These are phyloP conservation scores for Rugalucina vietnamica DNA, from an alignment of 2,888 invertebrate genomes.

Conservation along the genomic window DNA sequence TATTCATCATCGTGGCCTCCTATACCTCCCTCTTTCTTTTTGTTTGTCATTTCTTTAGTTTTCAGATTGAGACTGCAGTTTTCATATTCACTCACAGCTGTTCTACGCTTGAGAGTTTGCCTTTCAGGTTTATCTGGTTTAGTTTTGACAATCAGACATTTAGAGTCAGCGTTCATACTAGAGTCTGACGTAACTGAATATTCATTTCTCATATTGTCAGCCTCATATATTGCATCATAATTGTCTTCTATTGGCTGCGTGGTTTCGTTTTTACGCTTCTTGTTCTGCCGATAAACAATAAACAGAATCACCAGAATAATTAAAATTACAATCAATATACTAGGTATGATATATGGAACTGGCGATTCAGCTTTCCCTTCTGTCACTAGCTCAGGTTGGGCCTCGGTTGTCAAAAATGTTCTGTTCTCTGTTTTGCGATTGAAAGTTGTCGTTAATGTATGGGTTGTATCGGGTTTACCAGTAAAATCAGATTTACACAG, in stretches of 20 bases:
- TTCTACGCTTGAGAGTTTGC: not conserved
- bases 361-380: not conserved
- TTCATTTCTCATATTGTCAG: not conserved
- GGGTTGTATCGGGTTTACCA: not conserved
- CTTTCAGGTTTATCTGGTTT: not conserved
- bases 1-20: not conserved
- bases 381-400: not conserved
- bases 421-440: not conserved
- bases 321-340: not conserved
- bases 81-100: not conserved
- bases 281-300: not conserved
- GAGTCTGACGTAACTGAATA: not conserved
- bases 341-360: not conserved
- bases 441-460: not conserved
- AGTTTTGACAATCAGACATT: not conserved
- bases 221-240: not conserved
- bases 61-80: not conserved
- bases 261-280: not conserved
- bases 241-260: not conserved
- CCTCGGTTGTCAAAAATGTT: not conserved
- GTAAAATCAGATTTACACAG: not conserved
- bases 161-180: not conserved
- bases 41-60: not conserved
- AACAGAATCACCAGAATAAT: not conserved
- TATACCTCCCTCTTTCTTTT: not conserved